These are phyloP conservation scores for Margarornis squamiger DNA, from an alignment of 2,797 vertebrate species.

Conservation along the genomic window DNA sequence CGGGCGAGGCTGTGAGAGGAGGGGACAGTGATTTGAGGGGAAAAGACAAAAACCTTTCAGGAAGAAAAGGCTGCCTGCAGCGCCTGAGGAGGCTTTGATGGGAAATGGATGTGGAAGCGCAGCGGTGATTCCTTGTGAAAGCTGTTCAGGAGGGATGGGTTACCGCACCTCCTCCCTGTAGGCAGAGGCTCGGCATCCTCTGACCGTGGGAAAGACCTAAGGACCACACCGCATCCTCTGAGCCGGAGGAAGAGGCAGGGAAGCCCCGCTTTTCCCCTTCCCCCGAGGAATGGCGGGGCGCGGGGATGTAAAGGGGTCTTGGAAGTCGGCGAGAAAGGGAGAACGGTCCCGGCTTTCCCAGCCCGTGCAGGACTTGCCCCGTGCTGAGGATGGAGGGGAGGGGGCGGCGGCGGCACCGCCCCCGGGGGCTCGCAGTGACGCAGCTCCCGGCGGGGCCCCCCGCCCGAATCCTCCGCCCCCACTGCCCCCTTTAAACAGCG, in stretches of 20 bases:
- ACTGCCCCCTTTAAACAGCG: not conserved
- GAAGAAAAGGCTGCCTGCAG: not conserved
- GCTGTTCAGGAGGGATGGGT: not conserved
- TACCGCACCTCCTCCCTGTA: not conserved
- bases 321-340: not conserved
- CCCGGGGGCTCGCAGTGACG: not conserved
- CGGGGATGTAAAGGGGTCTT: not conserved
- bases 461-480: slow-evolving; percentile 1
- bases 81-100: not conserved
- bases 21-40: not conserved
- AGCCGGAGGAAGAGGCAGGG: not conserved
- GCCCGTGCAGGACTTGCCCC: not conserved
- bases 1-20: not conserved
- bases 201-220: not conserved
- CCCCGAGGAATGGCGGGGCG: not conserved
- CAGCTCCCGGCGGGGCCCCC: not conserved
- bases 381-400: not conserved
- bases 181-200: not conserved
- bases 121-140: not conserved
- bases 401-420: not conserved
- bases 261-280: not conserved
- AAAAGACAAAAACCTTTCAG: not conserved
- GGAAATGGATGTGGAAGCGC: not conserved
- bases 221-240: not conserved
- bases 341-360: not conserved